These are phyloP conservation scores for Halichoerus grypus DNA, from an alignment of 2,113 vertebrate genomes.

Conservation along the genomic window DNA sequence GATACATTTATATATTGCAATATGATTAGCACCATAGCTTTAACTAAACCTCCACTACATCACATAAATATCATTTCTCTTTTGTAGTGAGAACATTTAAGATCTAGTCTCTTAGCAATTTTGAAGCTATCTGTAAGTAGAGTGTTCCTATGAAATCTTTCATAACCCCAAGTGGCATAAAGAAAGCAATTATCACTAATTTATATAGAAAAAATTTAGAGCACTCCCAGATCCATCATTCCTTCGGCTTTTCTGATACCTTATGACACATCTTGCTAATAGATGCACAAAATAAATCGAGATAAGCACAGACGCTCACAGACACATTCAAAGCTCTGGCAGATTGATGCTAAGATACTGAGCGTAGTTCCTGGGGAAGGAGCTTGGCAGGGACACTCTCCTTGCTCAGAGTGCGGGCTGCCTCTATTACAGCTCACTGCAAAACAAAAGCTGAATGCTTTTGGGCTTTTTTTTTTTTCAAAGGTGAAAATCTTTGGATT, in stretches of 20 bases:
- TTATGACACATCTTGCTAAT: neutral
- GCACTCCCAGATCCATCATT: neutral
- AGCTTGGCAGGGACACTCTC: neutral
- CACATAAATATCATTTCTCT: neutral
- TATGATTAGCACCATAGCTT: neutral
- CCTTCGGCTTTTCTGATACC: neutral
- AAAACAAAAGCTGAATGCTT: neutral
- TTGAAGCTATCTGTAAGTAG: neutral
- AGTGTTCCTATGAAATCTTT: neutral
- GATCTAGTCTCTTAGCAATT: neutral
- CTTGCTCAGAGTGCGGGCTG: neutral
- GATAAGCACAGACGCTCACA: neutral
- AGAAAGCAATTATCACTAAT: neutral
- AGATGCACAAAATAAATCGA: neutral
- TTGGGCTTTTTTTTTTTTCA: neutral
- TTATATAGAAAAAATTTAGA: neutral
- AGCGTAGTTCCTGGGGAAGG: neutral
- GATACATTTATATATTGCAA: neutral
- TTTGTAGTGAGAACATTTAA: neutral
- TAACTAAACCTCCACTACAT: neutral
- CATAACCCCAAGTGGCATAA: neutral
- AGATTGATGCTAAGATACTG: neutral
- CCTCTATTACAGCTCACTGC: neutral
- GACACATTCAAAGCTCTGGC: neutral
- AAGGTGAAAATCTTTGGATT: neutral